These are phyloP conservation scores for Atherinomorus stipes DNA, from an alignment of 2,113 vertebrate genomes.

Conservation along the genomic window DNA sequence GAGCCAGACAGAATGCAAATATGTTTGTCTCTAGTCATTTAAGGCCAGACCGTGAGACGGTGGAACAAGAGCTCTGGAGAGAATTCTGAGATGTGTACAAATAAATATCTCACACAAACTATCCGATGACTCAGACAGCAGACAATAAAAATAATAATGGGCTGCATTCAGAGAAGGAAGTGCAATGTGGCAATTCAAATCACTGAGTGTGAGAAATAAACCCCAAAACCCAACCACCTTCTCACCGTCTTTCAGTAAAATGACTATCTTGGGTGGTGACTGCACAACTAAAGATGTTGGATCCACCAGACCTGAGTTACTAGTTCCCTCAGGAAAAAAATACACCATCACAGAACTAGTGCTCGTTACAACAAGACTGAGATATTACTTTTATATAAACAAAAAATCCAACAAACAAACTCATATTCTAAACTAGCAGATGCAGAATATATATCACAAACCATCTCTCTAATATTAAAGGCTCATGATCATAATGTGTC, in stretches of 20 bases:
- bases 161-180: slow-evolving; percentile 24
- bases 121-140: slow-evolving; percentile 36
- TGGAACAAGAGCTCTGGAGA: slow-evolving; percentile 11
- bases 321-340: too few relatives aligned
- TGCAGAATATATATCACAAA: not conserved
- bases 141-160: slow-evolving; percentile 21
- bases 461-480: too few relatives aligned
- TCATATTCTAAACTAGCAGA: not conserved
- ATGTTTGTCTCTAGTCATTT: not conserved
- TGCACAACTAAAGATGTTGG: not conserved
- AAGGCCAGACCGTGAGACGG: slow-evolving; percentile 4
- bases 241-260: not conserved
- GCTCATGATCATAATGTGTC: too few relatives aligned
- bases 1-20: not conserved
- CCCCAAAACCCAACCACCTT: not conserved
- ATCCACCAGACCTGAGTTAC: not conserved
- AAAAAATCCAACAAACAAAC: not conserved
- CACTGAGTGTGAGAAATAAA: not conserved
- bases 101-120: slow-evolving; percentile 33
- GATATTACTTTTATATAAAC: not conserved
- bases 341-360: not conserved
- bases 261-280: not conserved
- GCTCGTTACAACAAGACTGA: not conserved
- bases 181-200: slow-evolving; percentile 12
- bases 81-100: not conserved